Evolutionary conservation across 2,113 vertebrate genomes (phyloP), one percentile per base, ranked within the genome.

Genomic region (Sphyrna mokarran): DNA sequence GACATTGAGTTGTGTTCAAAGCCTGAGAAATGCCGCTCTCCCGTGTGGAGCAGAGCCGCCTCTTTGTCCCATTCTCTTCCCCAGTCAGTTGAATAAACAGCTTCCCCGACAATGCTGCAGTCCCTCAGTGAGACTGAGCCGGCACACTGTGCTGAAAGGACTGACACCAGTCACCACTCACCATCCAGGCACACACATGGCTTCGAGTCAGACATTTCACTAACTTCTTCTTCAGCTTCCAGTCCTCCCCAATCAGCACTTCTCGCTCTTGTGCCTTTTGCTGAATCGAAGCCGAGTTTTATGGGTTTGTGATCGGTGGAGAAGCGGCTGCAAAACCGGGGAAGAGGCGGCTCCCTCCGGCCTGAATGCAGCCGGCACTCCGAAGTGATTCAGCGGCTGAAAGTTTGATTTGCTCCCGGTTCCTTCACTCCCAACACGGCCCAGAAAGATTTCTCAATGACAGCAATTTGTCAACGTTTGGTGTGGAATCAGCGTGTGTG

Each of bases 151-250:
- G 26, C 29, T 58, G 54, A 33, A 40, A 63, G 26, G 3, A 63
- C 87, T 33, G 87, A 61, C 70, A 72, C 11, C 20, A 33, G 33
- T n/a, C 40, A 16, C 80, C 37, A n/a, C 20, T 91, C 89, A 91
- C 58, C 33, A 33, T 91, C 89, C 61, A 63, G 89, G 40, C 89
- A 91, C 9, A 93, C 13, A 66, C 90, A 93, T 26, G 90, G 33
- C 90, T 93, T 61, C 29, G 58, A n/a, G 58, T 93, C 90, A 5
- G 90, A 93, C 90, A 93, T 93, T 66, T 93, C 58, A 43, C 18
- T 3, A 22, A 66, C 54, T 93, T n/a, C 26, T 66, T n/a, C 87
- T 89, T 43, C 86, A 83, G 78, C 48, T 89, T 89, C 23, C 7
- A 61, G 48, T 18, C 54, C 1, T 43, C 40, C 9, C 23, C 22